phyloP scores from a whole-genome alignment of 2,888 invertebrate species.

The Drosophila nr. medialis region DNA sequence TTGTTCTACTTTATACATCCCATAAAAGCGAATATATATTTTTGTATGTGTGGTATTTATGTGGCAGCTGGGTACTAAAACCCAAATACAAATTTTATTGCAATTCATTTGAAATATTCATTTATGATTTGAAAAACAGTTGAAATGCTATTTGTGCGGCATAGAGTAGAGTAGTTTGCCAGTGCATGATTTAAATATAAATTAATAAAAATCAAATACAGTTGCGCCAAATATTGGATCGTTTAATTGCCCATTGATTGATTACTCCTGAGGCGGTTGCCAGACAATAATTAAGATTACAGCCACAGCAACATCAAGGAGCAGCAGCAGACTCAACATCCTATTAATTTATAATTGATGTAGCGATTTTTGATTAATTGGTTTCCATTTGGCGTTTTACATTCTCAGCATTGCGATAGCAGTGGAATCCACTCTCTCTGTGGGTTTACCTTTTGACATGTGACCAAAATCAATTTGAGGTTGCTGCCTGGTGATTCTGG shows the following conservation, averaged over 20 bases:
- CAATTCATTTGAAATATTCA: slow-evolving; percentile 69
- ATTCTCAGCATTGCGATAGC: slow-evolving; percentile 8
- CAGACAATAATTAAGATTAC: slow-evolving; percentile 29
- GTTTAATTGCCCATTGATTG: slow-evolving; percentile 70
- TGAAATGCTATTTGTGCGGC: slow-evolving; percentile 47
- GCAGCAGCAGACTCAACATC: slow-evolving; percentile 41
- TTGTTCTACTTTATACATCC: slow-evolving; percentile 29
- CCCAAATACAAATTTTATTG: slow-evolving; percentile 44
- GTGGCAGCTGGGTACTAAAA: slow-evolving; percentile 29
- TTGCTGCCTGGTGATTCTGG: slow-evolving; percentile 33
- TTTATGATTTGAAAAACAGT: slow-evolving; percentile 66
- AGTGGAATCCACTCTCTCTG: slow-evolving; percentile 23
- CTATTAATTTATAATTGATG: slow-evolving; percentile 80
- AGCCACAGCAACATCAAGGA: slow-evolving; percentile 15
- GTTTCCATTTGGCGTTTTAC: slow-evolving; percentile 64
- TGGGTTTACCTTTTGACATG: slow-evolving; percentile 73
- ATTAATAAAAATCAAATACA: slow-evolving; percentile 18
- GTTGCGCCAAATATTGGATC: slow-evolving; percentile 14
- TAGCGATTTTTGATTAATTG: slow-evolving; percentile 75
- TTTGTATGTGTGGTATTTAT: slow-evolving; percentile 11
- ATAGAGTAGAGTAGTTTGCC: slow-evolving; percentile 9
- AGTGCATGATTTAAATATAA: slow-evolving; percentile 10
- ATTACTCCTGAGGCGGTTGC: slow-evolving; percentile 52
- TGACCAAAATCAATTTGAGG: slow-evolving; percentile 60
- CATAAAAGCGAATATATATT: slow-evolving; percentile 23